A percentile compares a stretch with the other conserved stretches of the same genome.
Evolutionary conservation across 2,113 vertebrate species (phyloP).

Genomic region (Bolborhynchus lineola): DNA sequence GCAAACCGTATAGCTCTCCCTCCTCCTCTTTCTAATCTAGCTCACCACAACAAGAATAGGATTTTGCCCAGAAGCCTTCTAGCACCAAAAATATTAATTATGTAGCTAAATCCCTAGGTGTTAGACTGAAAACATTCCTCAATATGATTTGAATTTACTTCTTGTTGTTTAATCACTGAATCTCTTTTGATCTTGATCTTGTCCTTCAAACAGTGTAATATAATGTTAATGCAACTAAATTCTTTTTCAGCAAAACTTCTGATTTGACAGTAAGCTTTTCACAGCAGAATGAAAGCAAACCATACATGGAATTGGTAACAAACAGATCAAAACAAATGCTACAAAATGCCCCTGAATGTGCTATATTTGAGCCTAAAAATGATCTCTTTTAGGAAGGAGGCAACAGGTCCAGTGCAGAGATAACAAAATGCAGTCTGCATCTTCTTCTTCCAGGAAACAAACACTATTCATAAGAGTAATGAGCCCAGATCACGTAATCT

Average conservation of each 20-base stretch:
- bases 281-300: background rate
- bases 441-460: background rate
- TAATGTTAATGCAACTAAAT: background rate
- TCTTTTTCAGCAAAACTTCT: background rate
- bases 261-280: background rate
- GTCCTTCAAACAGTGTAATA: conserved; percentile 33
- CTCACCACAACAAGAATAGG: background rate
- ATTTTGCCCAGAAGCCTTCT: background rate
- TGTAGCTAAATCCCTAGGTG: conserved; percentile 4
- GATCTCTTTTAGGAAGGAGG: background rate
- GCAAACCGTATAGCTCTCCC: background rate
- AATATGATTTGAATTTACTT: background rate
- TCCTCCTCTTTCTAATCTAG: background rate
- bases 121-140: background rate
- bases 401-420: background rate
- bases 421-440: background rate
- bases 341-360: background rate
- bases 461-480: background rate
- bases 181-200: background rate
- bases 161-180: background rate
- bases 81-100: background rate
- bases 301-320: background rate
- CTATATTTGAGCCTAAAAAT: background rate
- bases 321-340: background rate
- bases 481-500: background rate